Conservation (phyloP, 2,113 vertebrate genomes). For the Melanerpes aurifrons region DNA sequence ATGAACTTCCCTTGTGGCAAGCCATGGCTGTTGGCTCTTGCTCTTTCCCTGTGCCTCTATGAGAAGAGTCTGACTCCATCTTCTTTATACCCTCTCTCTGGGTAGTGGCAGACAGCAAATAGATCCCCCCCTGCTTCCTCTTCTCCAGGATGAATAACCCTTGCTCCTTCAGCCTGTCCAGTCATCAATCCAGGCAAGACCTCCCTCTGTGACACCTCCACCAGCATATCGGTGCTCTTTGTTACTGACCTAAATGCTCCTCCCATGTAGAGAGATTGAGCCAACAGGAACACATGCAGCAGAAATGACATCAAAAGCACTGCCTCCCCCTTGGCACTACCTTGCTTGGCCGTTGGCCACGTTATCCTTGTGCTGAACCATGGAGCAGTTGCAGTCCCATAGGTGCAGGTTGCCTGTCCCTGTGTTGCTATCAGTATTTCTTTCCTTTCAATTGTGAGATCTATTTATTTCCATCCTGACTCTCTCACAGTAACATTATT, state of each 20-base stretch:
- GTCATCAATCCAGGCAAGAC: background rate
- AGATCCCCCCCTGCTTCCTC: background rate
- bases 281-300: background rate
- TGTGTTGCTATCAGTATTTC: background rate
- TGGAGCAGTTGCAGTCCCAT: background rate
- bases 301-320: background rate
- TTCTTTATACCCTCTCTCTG: background rate
- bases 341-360: background rate
- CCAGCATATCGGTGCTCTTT: background rate
- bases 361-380: accelerated
- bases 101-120: background rate
- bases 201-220: background rate
- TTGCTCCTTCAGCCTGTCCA: background rate
- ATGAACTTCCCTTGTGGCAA: background rate
- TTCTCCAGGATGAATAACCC: background rate
- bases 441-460: background rate
- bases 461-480: background rate
- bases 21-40: background rate
- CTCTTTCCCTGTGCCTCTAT: background rate
- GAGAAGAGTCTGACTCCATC: background rate
- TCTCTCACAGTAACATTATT: background rate
- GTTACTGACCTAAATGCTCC: background rate
- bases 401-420: background rate
- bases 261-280: background rate
- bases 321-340: background rate